A percentile compares a stretch with the other conserved stretches of the same genome.
Evolutionary conservation across 2,888 invertebrate genomes (phyloP).

Genomic region (Sinopyrophorus schimmeli): DNA sequence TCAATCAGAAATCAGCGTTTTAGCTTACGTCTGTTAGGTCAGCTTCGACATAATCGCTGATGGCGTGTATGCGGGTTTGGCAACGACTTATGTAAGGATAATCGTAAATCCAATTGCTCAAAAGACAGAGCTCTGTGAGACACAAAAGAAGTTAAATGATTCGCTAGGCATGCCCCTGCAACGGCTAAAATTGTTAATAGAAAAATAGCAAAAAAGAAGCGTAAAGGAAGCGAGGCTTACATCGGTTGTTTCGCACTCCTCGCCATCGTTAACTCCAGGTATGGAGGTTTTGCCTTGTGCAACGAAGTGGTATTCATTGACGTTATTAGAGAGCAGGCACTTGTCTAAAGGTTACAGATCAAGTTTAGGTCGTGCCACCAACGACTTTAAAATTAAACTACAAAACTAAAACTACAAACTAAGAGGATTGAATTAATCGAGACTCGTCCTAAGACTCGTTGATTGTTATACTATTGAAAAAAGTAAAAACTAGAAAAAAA

Average conservation of each 20-base stretch:
- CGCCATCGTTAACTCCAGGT: conserved; percentile 93
- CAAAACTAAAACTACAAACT: background rate
- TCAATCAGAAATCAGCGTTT: conserved; percentile 23
- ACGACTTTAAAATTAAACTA: conserved; percentile 31
- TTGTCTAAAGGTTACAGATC: conserved; percentile 60
- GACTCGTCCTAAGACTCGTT: conserved; percentile 16
- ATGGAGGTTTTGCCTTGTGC: conserved; percentile 97
- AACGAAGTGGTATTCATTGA: conserved; percentile 93
- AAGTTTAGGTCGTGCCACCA: conserved; percentile 28
- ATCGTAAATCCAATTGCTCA: conserved; percentile 82
- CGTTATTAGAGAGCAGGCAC: conserved; percentile 83
- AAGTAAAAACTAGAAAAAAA: no score
- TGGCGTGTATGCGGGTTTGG: conserved; percentile 90
- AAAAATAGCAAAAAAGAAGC: conserved; percentile 48
- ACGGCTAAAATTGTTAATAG: conserved; percentile 37
- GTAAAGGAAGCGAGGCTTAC: conserved; percentile 66
- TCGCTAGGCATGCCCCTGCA: conserved; percentile 20
- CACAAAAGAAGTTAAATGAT: conserved; percentile 38
- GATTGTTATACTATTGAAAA: background rate
- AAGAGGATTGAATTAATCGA: conserved; percentile 4
- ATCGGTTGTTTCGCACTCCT: conserved; percentile 87
- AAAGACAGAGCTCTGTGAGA: conserved; percentile 77
- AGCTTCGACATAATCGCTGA: conserved; percentile 93
- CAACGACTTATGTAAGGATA: conserved; percentile 94
- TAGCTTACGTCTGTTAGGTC: conserved; percentile 84